Conservation (phyloP, 2,888 invertebrate genomes). For the Morinoia aosen region DNA sequence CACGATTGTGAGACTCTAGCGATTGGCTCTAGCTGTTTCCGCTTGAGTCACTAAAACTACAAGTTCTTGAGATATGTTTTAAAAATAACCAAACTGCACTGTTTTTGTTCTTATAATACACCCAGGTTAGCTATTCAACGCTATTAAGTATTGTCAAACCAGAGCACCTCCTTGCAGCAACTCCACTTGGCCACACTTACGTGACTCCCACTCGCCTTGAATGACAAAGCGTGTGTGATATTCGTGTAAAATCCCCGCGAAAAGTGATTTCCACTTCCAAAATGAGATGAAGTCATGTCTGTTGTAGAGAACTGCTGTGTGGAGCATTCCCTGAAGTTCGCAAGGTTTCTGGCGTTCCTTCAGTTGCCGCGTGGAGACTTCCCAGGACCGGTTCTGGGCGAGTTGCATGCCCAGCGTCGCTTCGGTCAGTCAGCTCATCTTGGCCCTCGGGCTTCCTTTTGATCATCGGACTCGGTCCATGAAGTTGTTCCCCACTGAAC, state of each 20-base stretch:
- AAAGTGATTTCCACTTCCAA: neutral
- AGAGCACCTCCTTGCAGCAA: no score
- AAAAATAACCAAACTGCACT: neutral
- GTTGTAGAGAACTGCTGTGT: neutral
- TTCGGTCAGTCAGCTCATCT: constrained; percentile 30
- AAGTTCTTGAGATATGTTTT: neutral
- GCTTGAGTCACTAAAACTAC: neutral
- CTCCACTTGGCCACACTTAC: no score
- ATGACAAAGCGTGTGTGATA: no score
- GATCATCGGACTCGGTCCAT: neutral
- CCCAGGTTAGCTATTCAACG: neutral
- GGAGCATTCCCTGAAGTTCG: neutral
- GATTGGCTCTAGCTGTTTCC: neutral
- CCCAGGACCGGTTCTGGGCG: constrained; percentile 27
- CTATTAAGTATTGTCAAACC: neutral
- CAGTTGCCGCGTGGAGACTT: constrained; percentile 31
- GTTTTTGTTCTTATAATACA: neutral
- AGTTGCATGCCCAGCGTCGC: neutral
- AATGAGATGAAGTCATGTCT: neutral
- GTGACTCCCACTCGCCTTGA: no score
- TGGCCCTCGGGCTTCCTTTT: constrained; percentile 39
- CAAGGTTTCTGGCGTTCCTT: neutral
- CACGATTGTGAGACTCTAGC: neutral
- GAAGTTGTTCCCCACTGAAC: neutral
- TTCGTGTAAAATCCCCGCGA: no score